Conservation (phyloP, 2,797 vertebrate species). For the Microctenopoma lineatum region DNA sequence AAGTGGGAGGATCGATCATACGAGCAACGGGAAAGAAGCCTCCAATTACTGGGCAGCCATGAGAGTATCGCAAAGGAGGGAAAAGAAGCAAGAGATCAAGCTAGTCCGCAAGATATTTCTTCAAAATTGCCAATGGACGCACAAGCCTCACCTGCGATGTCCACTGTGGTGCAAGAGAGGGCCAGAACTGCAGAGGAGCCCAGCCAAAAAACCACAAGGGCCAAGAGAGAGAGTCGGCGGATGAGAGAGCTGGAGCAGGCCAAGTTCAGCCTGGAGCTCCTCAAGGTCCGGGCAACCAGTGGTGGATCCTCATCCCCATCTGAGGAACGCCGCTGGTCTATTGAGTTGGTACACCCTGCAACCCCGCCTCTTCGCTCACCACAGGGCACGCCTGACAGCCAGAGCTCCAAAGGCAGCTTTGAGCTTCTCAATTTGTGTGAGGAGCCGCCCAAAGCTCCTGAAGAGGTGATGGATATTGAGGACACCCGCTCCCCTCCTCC, state of each 20-base stretch:
- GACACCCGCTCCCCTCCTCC: slow-evolving; percentile 64
- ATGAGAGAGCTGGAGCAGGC: slow-evolving; percentile 98
- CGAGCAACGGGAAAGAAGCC: slow-evolving; percentile 81
- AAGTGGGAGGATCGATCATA: slow-evolving; percentile 89
- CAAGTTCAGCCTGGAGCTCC: slow-evolving; percentile 94
- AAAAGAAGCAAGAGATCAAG: slow-evolving; percentile 15
- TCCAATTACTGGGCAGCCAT: slow-evolving; percentile 74
- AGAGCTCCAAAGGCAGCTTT: slow-evolving; percentile 93
- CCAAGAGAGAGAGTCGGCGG: slow-evolving; percentile 94
- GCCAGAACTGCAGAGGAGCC: slow-evolving; percentile 81
- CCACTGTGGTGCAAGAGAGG: slow-evolving; percentile 82
- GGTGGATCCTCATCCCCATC: slow-evolving; percentile 85
- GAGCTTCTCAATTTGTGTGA: slow-evolving; percentile 90
- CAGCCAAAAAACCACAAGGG: slow-evolving; percentile 91
- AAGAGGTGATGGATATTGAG: slow-evolving; percentile 67
- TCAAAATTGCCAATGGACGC: slow-evolving; percentile 61
- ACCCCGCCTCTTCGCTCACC: slow-evolving; percentile 81
- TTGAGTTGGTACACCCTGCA: slow-evolving; percentile 78
- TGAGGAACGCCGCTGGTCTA: slow-evolving; percentile 89
- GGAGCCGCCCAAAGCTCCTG: slow-evolving; percentile 69
- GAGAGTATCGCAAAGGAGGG: slow-evolving; percentile 36
- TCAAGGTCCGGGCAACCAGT: slow-evolving; percentile 92
- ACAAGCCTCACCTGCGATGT: neutral
- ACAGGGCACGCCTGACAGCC: slow-evolving; percentile 91
- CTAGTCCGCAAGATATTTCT: slow-evolving; percentile 53